phyloP scores from a whole-genome alignment of 2,113 vertebrate genomes.

The Alosa alosa region DNA sequence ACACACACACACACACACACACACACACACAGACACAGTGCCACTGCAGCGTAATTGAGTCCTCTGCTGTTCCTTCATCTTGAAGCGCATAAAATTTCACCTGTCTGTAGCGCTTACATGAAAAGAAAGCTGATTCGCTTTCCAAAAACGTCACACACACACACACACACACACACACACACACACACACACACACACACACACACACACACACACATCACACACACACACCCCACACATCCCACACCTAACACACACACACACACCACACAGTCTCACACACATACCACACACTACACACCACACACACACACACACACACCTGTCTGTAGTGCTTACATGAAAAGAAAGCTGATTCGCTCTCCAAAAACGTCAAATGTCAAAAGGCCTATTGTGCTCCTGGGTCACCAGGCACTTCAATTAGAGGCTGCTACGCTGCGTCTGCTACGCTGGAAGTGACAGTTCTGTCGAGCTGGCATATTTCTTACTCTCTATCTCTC shows the following conservation, averaged over 20 bases:
- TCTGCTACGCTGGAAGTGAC: constrained; percentile 63
- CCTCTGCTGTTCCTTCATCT: constrained; percentile 59
- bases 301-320: background rate
- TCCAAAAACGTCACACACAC: constrained; percentile 45
- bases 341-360: constrained; percentile 67
- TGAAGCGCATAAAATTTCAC: constrained; percentile 66
- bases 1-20: background rate
- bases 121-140: constrained; percentile 68
- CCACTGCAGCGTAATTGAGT: constrained; percentile 61
- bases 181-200: too few species aligned
- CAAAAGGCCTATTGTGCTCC: constrained; percentile 67
- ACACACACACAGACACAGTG: background rate
- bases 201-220: too few species aligned
- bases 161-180: too few species aligned
- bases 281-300: too few species aligned
- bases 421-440: constrained; percentile 63
- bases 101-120: constrained; percentile 67
- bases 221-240: too few species aligned
- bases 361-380: constrained; percentile 70
- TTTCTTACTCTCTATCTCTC: constrained; percentile 28
- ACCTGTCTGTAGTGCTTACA: constrained; percentile 66
- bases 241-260: too few species aligned
- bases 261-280: too few species aligned
- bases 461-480: constrained; percentile 68
- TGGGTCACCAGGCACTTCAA: constrained; percentile 69